These are phyloP conservation scores for Melinaea marsaeus DNA, from an alignment of 2,888 invertebrate species.

Conservation along the genomic window DNA sequence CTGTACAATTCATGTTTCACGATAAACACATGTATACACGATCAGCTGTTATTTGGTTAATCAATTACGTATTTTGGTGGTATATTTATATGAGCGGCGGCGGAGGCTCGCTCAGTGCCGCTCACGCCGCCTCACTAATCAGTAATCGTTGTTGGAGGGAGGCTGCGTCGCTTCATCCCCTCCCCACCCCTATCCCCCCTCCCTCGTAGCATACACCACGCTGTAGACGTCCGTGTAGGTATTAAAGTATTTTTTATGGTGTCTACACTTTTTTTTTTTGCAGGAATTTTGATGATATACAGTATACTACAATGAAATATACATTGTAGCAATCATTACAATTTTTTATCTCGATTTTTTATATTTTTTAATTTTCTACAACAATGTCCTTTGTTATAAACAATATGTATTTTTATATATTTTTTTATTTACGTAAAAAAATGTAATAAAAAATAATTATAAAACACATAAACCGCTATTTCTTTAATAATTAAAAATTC, in stretches of 20 bases:
- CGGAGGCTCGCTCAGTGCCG: conserved; percentile 63
- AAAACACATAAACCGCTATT: not conserved
- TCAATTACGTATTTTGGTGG: conserved; percentile 30
- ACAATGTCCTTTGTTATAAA: too few relatives aligned
- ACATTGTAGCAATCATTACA: too few relatives aligned
- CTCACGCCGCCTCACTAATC: conserved; percentile 76
- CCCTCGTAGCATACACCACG: conserved; percentile 54
- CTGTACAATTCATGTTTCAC: conserved; percentile 61
- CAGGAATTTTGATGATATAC: too few relatives aligned
- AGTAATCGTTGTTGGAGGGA: conserved; percentile 78
- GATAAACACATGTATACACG: conserved; percentile 63
- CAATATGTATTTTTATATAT: too few relatives aligned
- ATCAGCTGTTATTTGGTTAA: conserved; percentile 59
- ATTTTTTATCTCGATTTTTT: too few relatives aligned
- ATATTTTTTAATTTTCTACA: too few relatives aligned
- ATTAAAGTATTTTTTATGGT: conserved; percentile 17
- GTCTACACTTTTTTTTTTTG: not conserved
- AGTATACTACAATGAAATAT: too few relatives aligned
- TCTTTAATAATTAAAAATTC: not conserved
- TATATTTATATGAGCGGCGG: conserved; percentile 41
- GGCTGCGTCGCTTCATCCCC: conserved; percentile 66
- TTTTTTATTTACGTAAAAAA: too few relatives aligned
- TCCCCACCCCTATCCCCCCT: conserved; percentile 40
- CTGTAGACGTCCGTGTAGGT: conserved; percentile 35
- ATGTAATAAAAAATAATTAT: too few relatives aligned